Evolutionary conservation across 2,113 vertebrate genomes (phyloP).

Genomic region (Nothobranchius furzeri): DNA sequence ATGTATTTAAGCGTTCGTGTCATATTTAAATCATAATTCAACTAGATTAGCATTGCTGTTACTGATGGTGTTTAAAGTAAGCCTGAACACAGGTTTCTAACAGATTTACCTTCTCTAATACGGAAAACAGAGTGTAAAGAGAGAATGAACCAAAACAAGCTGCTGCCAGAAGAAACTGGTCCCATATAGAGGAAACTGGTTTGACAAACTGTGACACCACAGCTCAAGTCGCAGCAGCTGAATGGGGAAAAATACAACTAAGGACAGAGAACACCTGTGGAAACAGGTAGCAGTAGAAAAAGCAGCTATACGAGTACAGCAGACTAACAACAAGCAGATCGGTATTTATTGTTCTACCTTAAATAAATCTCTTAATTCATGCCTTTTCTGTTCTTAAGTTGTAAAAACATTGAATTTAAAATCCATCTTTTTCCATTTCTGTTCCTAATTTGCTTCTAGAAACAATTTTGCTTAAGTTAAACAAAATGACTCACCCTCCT

Average conservation of each 20-base stretch:
- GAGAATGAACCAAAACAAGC: slow-evolving; percentile 15
- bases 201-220: slow-evolving; percentile 35
- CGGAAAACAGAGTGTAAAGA: not conserved
- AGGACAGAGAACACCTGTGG: not conserved
- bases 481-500: slow-evolving; percentile 26
- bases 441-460: not conserved
- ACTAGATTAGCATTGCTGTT: no score
- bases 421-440: not conserved
- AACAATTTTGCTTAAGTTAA: not conserved
- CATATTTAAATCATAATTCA: no score
- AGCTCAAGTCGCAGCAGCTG: slow-evolving; percentile 48
- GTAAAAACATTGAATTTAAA: not conserved
- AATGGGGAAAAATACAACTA: slow-evolving; percentile 15
- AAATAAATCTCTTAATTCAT: not conserved
- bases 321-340: no score
- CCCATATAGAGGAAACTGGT: slow-evolving; percentile 51
- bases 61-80: no score
- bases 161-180: slow-evolving; percentile 16
- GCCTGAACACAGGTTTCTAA: not conserved
- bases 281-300: not conserved
- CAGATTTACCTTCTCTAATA: not conserved
- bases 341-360: no score
- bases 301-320: not conserved
- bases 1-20: no score
- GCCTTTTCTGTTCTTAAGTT: slow-evolving; percentile 1